Percentiles rank a stretch among this genome's conserved stretches.
Evolutionary conservation across 1,140 invertebrate genomes (phyloP).

Genomic region (Lasioglossum albipes): DNA sequence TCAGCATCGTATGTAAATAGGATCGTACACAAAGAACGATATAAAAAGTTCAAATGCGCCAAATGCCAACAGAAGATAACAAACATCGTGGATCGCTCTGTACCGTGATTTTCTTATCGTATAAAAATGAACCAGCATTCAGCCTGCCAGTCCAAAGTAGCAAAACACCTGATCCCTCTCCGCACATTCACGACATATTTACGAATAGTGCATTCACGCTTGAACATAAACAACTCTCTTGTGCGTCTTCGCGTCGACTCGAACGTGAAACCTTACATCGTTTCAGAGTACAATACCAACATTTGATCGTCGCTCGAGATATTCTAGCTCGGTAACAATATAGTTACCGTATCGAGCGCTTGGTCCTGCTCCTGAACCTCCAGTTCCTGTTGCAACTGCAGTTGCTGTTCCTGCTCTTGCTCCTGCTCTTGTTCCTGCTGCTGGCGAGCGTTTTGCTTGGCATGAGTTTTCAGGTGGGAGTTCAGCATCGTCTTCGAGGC

Average conservation of each 20-base stretch:
- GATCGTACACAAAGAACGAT: not conserved
- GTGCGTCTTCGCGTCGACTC: not conserved
- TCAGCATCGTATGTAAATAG: not conserved
- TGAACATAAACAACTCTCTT: not conserved
- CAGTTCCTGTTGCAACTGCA: conserved; percentile 30
- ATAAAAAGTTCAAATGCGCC: not conserved
- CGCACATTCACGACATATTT: not conserved
- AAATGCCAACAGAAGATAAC: conserved; percentile 4
- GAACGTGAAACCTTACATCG: not conserved
- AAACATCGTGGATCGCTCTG: not conserved
- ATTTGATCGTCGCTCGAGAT: not conserved
- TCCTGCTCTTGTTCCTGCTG: conserved; percentile 61
- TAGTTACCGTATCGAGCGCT: conserved; percentile 53
- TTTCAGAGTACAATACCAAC: not conserved
- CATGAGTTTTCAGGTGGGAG: conserved; percentile 78
- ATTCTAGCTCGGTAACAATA: conserved; percentile 56
- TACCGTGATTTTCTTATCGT: not conserved
- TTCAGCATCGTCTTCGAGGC: conserved; percentile 79
- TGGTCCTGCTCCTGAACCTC: conserved; percentile 27
- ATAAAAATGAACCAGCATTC: conserved; percentile 35
- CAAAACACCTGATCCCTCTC: not conserved
- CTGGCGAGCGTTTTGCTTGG: conserved; percentile 74
- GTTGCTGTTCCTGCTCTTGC: conserved; percentile 13
- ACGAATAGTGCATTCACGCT: not conserved
- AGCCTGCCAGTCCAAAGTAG: not conserved